phyloP scores from a whole-genome alignment of 1,140 invertebrate species.

The Anastrepha ludens region DNA sequence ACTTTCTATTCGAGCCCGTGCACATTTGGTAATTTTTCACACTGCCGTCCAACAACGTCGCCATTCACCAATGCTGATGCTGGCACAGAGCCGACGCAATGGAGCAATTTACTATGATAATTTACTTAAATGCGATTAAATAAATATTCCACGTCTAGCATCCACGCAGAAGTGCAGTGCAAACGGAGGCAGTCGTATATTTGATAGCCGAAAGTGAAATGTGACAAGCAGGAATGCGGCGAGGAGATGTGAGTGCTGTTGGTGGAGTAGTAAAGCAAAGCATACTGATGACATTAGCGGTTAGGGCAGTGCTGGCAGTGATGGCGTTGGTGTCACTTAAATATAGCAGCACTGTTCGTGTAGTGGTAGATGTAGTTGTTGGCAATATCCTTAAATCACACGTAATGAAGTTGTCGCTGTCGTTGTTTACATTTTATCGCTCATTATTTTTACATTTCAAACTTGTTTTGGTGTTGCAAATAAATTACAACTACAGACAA shows the following conservation, averaged over 20 bases:
- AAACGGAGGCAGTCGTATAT: neutral
- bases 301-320: neutral
- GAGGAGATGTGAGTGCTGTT: neutral
- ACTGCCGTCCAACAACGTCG: neutral
- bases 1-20: neutral
- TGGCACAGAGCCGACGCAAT: conserved; percentile 3
- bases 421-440: conserved; percentile 50
- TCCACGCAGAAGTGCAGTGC: neutral
- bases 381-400: conserved; percentile 67
- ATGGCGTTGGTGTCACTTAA: neutral
- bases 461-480: conserved; percentile 51
- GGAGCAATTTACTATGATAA: conserved; percentile 55
- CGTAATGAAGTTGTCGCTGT: conserved; percentile 72
- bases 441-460: conserved; percentile 49
- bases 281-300: neutral
- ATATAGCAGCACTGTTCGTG: neutral
- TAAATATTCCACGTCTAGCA: conserved; percentile 33
- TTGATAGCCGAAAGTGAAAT: neutral
- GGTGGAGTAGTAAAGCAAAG: neutral
- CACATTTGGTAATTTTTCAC: conserved; percentile 6
- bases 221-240: neutral
- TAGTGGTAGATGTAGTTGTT: neutral
- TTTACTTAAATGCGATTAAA: conserved; percentile 55
- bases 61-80: neutral
- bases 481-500: conserved; percentile 41